Conservation (phyloP, 2,888 invertebrate genomes). For the Dasypolia templi region DNA sequence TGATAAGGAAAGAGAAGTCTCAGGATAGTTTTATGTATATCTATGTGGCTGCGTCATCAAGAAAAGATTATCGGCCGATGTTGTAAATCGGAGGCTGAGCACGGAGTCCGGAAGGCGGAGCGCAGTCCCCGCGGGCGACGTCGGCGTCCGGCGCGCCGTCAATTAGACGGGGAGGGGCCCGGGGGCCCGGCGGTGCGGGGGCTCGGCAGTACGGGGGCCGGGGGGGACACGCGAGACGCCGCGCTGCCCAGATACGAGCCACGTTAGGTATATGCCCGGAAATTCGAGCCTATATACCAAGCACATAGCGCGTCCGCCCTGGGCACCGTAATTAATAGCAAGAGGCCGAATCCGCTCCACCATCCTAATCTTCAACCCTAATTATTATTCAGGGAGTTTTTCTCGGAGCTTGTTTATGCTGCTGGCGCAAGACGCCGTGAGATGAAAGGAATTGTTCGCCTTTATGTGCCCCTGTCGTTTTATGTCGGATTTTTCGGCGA, state of each 20-base stretch:
- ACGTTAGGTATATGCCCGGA: slow-evolving; percentile 84
- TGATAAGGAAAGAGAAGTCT: slow-evolving; percentile 58
- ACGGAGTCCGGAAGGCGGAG: slow-evolving; percentile 83
- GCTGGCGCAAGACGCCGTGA: slow-evolving; percentile 68
- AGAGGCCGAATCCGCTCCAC: slow-evolving; percentile 73
- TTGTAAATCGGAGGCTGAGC: slow-evolving; percentile 83
- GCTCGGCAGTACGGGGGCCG: slow-evolving; percentile 51
- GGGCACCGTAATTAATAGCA: slow-evolving; percentile 84
- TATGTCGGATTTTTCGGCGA: slow-evolving; percentile 71
- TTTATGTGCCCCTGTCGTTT: slow-evolving; percentile 68
- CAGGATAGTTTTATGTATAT: slow-evolving; percentile 47
- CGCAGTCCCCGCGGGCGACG: slow-evolving; percentile 84
- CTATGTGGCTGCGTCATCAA: slow-evolving; percentile 80
- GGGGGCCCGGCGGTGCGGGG: slow-evolving; percentile 63
- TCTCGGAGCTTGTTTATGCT: slow-evolving; percentile 69
- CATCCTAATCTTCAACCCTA: slow-evolving; percentile 71
- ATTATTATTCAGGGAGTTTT: slow-evolving; percentile 77
- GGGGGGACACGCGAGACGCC: slow-evolving; percentile 74
- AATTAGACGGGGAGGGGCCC: slow-evolving; percentile 84
- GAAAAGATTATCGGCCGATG: slow-evolving; percentile 89
- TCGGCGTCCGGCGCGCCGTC: slow-evolving; percentile 85
- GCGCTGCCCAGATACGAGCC: slow-evolving; percentile 71
- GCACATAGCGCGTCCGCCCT: slow-evolving; percentile 70
- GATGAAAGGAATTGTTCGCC: slow-evolving; percentile 75
- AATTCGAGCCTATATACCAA: slow-evolving; percentile 84